Base-by-base conservation (phyloP, 53 echinoderm and acorn worm genomes). In the Actinopyga echinites region DNA sequence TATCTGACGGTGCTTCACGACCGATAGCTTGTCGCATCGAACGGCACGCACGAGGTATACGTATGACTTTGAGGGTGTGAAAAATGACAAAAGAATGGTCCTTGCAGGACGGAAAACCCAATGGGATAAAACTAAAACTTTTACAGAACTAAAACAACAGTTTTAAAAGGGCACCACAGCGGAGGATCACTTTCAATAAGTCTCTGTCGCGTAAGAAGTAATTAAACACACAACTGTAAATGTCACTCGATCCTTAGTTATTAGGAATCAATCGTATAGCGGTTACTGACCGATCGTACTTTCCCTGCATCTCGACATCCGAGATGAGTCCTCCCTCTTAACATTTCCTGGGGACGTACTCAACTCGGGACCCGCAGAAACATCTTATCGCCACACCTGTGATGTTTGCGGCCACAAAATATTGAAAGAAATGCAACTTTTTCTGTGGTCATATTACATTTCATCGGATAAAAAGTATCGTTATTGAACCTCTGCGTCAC, bases 271-370 rank as follows among this genome's bases (percentile, higher is more conserved):
- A 40, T 69, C 24, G 63, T 26, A 30, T 40, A 69, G 69, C 69
- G 69, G 69, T 69, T 69, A 69, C 69, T 69, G 69, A 69, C 69
- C 69, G 69, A 69, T 35, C 69, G 38, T 69, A 69, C 69, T 42
- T 40, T 69, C 31, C 7, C 28, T 7, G 33, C 8, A 64, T 40
- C 44, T 6, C 7, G 49, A 49, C 17, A 49, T 17, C 49, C 17
- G 49, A 49, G 49, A 49, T 49, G 15, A 49, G 49, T n/a, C 17
- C 49, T 49, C 17, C 49, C 49, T 49, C 49, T 49, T 6, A 15
- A 49, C 49, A 49, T 49, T 49, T 49, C 49, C 49, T 17, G 49
- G 49, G 49, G 49, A 49, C 49, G 49, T 49, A 49, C 49, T 49
- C 49, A 17, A 49, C 49, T 49, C 17, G 49, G n/a, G 49, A 49